These are phyloP conservation scores for Anolis carolinensis DNA, from an alignment of 2,113 vertebrate genomes.

Conservation along the genomic window DNA sequence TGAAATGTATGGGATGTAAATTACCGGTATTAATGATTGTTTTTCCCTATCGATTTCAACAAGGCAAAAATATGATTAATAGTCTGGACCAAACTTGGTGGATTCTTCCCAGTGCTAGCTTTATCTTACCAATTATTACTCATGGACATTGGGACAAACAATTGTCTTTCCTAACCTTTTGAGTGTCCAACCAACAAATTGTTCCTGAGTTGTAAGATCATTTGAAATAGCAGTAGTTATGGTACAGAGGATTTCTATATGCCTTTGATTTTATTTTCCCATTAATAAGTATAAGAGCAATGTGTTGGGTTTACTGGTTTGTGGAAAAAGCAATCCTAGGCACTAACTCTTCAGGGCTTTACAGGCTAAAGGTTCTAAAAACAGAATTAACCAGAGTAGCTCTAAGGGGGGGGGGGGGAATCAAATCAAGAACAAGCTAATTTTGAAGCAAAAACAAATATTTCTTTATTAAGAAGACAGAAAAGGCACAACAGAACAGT, in stretches of 20 bases:
- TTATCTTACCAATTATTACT: neutral
- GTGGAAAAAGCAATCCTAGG: no score
- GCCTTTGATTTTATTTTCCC: neutral
- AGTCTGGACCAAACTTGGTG: neutral
- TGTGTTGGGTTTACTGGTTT: no score
- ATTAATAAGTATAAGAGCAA: neutral
- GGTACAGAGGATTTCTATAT: neutral
- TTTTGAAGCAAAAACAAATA: no score
- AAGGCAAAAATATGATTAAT: neutral
- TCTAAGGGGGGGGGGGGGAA: no score
- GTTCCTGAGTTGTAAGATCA: neutral
- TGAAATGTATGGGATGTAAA: neutral
- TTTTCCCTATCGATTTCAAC: neutral
- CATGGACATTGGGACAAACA: neutral
- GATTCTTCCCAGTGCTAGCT: neutral
- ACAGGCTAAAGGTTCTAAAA: no score
- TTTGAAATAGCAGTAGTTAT: neutral
- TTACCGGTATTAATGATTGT: neutral
- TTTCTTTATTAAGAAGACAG: no score
- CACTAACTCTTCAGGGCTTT: no score
- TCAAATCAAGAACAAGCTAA: no score
- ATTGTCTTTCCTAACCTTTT: no score
- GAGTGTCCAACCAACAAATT: neutral
- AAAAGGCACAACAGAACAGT: no score
- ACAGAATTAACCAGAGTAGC: no score